phyloP scores from a whole-genome alignment of 2,888 invertebrate species.

The Drosophila robusta region DNA sequence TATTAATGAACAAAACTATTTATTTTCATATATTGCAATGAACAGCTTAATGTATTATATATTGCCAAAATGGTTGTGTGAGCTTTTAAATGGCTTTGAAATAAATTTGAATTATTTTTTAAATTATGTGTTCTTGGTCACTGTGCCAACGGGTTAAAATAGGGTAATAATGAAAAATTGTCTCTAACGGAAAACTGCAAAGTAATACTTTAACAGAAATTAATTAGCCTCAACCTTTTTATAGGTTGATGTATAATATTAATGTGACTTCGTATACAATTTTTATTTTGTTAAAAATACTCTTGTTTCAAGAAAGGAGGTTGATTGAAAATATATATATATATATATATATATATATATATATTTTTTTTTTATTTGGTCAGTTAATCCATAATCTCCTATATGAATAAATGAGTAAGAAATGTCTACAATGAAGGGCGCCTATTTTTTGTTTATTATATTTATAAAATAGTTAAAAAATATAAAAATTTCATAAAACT shows the following conservation, averaged over 20 bases:
- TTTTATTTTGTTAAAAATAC: no score
- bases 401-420: no score
- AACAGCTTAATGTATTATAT: background rate
- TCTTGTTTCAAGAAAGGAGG: no score
- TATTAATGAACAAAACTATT: background rate
- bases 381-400: no score
- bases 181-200: background rate
- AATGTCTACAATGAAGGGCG: no score
- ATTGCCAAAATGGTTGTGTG: background rate
- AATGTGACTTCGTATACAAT: no score
- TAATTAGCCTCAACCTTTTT: no score
- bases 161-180: background rate
- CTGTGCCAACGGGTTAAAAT: background rate
- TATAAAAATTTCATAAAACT: background rate
- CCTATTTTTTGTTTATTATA: background rate
- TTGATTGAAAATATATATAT: no score
- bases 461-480: background rate
- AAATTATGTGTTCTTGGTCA: background rate
- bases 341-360: no score
- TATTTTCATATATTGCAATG: background rate
- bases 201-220: no score
- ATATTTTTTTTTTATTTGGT: no score
- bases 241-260: no score
- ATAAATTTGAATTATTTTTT: background rate
- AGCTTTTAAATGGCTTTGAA: background rate